phyloP scores from a whole-genome alignment of 2,888 invertebrate species.

The Galeruca laticollis region DNA sequence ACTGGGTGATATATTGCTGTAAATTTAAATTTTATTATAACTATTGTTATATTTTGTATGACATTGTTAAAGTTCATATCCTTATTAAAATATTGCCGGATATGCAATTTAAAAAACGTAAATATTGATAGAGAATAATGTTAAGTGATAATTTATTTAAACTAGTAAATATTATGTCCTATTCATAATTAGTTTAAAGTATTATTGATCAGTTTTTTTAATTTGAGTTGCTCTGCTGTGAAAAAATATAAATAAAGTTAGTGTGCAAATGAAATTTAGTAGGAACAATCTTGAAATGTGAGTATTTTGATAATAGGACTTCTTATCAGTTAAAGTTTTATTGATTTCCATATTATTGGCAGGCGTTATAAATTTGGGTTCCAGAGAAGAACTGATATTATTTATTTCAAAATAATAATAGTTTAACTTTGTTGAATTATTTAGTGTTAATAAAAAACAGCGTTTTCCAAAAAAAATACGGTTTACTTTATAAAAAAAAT shows the following conservation, averaged over 20 bases:
- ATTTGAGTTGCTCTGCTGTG: not conserved
- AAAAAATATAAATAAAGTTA: not conserved
- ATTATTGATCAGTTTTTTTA: not conserved
- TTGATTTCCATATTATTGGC: too few relatives aligned
- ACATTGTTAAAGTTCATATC: not conserved
- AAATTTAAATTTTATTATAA: not conserved
- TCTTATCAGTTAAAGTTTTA: too few relatives aligned
- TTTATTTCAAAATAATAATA: too few relatives aligned
- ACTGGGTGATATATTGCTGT: too few relatives aligned
- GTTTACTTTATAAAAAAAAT: too few relatives aligned
- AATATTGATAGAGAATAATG: not conserved
- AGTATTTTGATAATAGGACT: not conserved
- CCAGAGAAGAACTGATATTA: too few relatives aligned
- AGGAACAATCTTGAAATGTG: not conserved
- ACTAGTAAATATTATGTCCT: not conserved
- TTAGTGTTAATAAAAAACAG: too few relatives aligned
- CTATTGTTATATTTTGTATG: not conserved
- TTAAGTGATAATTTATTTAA: too few relatives aligned
- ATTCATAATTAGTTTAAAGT: not conserved
- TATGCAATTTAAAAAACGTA: not conserved
- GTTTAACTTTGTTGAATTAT: too few relatives aligned
- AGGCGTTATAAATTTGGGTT: too few relatives aligned
- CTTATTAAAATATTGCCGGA: not conserved
- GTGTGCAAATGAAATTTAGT: constrained; percentile 1
- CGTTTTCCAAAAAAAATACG: too few relatives aligned